Conservation (phyloP, 2,113 vertebrate species). For the sheep (Ovis aries) region ARS-UI_Ramb_v3.0 NC_056077.1:21132001-21132500, state of each 20-base stretch:
- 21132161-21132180: neutral
- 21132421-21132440: neutral
- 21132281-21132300: neutral
- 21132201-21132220: neutral
- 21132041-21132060: neutral
- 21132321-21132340: neutral
- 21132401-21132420: neutral
- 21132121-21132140: neutral
- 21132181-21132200: neutral
- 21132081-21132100: neutral
- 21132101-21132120: neutral
- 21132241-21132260: neutral
- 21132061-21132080: neutral
- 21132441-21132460: neutral
- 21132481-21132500: neutral
- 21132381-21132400: neutral
- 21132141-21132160: neutral
- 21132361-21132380: neutral
- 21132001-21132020: neutral
- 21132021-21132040: neutral
- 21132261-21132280: neutral
- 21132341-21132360: neutral
- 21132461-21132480: neutral
- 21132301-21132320: neutral
- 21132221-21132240: no score